Evolutionary conservation across 2,113 vertebrate species (phyloP).

Genomic region (Psilopsiagon aurifrons): DNA sequence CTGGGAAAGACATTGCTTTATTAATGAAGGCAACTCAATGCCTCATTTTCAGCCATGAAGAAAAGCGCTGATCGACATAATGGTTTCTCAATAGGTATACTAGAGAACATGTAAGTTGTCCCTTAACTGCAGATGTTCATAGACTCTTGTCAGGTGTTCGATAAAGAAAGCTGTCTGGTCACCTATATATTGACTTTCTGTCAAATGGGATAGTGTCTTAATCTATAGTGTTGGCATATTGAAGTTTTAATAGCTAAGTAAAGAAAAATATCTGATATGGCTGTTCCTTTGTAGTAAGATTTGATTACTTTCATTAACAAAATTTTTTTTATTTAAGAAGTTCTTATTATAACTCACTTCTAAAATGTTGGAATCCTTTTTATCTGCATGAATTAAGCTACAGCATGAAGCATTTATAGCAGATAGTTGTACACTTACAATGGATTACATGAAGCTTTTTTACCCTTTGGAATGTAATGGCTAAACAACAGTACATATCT

Average conservation of each 20-base stretch:
- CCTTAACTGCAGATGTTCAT: background rate
- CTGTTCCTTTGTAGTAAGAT: background rate
- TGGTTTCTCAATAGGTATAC: background rate
- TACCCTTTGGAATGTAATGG: background rate
- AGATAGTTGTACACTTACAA: background rate
- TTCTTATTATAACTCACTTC: background rate
- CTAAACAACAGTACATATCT: background rate
- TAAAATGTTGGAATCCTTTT: background rate
- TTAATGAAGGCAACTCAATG: constrained; percentile 25
- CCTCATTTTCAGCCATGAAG: background rate
- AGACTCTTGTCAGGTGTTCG: background rate
- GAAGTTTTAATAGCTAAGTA: background rate
- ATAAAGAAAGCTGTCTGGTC: background rate
- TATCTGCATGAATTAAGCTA: background rate
- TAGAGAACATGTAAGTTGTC: background rate
- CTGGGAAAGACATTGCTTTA: constrained; percentile 18
- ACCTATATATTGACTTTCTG: background rate
- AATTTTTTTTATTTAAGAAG: background rate
- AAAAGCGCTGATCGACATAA: background rate
- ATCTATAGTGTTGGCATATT: background rate
- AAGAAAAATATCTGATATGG: background rate
- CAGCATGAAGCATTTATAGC: background rate
- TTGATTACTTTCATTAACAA: background rate
- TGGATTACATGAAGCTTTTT: background rate
- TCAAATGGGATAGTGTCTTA: background rate